These are phyloP conservation scores for Drosophila quadrilineata DNA, from an alignment of 1,140 invertebrate species.

Conservation along the genomic window DNA sequence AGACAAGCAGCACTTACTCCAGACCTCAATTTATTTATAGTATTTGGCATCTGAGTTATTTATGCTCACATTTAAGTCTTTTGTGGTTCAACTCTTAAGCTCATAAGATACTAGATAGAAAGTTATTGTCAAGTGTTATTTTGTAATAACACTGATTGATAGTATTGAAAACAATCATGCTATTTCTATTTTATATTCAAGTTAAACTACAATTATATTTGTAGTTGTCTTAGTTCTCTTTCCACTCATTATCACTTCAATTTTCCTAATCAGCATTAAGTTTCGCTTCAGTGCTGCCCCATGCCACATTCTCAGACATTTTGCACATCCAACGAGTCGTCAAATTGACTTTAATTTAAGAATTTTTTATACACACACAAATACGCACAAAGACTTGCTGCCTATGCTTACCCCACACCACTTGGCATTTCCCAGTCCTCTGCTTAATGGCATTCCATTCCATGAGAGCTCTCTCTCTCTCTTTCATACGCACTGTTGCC, in stretches of 20 bases:
- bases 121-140: too few species aligned
- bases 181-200: not conserved
- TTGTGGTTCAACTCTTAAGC: too few species aligned
- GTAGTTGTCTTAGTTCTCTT: not conserved
- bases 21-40: too few species aligned
- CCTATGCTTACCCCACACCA: constrained; percentile 24
- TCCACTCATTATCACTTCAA: constrained; percentile 48
- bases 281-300: constrained; percentile 29
- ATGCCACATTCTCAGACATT: constrained; percentile 7
- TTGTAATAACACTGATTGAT: too few species aligned
- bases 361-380: constrained; percentile 45
- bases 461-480: too few species aligned
- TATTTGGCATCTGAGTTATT: too few species aligned
- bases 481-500: not conserved
- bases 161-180: too few species aligned
- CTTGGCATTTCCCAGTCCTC: constrained; percentile 29
- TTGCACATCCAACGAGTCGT: constrained; percentile 39
- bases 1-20: too few species aligned
- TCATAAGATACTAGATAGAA: too few species aligned
- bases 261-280: constrained; percentile 62
- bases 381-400: constrained; percentile 61
- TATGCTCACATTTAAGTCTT: not conserved
- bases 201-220: not conserved
- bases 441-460: constrained; percentile 64
- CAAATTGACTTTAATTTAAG: constrained; percentile 67